A percentile compares a stretch with the other conserved stretches of the same genome.
Evolutionary conservation across 2,797 vertebrate genomes (phyloP).

Genomic region (Zenarchopterus dispar): DNA sequence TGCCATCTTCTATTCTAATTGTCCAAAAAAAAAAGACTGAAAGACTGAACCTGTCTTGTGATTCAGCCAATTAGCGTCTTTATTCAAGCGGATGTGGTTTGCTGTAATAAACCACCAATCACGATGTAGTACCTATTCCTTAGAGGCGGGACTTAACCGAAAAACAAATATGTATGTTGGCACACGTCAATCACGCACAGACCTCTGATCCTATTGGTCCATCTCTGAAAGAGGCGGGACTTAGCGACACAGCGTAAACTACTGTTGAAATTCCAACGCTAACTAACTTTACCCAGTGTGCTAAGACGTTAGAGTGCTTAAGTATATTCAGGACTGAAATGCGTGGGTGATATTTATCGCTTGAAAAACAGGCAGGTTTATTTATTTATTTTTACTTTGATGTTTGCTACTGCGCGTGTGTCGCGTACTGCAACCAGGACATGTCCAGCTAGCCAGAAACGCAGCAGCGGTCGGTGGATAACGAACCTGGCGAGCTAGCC

Average conservation of each 20-base stretch:
- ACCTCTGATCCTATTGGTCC: slow-evolving; percentile 53
- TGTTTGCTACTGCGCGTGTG: slow-evolving; percentile 62
- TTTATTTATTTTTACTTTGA: slow-evolving; percentile 35
- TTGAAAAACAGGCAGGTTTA: slow-evolving; percentile 48
- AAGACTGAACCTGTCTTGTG: neutral
- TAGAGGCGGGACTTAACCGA: slow-evolving; percentile 37
- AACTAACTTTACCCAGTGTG: slow-evolving; percentile 81
- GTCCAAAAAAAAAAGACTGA: neutral
- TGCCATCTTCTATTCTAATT: neutral
- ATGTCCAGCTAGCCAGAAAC: slow-evolving; percentile 72
- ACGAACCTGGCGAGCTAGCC: slow-evolving; percentile 69
- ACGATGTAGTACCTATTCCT: neutral
- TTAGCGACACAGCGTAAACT: slow-evolving; percentile 63
- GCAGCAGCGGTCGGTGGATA: slow-evolving; percentile 70
- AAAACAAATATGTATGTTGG: slow-evolving; percentile 8
- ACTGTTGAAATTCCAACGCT: slow-evolving; percentile 84
- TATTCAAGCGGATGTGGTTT: slow-evolving; percentile 55
- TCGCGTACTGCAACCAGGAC: slow-evolving; percentile 56
- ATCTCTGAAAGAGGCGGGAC: slow-evolving; percentile 58
- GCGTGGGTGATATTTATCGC: slow-evolving; percentile 21
- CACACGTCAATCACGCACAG: slow-evolving; percentile 54
- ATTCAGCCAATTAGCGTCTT: slow-evolving; percentile 46
- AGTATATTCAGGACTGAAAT: slow-evolving; percentile 9
- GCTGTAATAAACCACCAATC: slow-evolving; percentile 51
- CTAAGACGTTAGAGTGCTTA: slow-evolving; percentile 68